These are phyloP conservation scores for Crossaster papposus DNA, from an alignment of 53 echinoderm and acorn worm genomes.

Conservation along the genomic window DNA sequence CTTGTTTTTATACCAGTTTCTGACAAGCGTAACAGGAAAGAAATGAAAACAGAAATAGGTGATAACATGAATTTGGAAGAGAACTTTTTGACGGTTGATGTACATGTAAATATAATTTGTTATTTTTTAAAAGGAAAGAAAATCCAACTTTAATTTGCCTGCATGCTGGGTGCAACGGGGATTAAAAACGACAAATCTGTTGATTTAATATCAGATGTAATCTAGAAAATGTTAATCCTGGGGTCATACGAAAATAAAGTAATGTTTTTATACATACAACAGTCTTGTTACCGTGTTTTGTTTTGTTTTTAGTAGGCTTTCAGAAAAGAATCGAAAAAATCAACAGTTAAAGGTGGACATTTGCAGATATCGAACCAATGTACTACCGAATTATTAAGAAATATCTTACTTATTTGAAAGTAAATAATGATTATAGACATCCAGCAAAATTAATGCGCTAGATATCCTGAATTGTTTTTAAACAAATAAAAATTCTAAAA, in stretches of 20 bases:
- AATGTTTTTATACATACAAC: constrained; percentile 45
- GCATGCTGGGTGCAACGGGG: constrained; percentile 40
- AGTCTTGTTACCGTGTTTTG: background rate
- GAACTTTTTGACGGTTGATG: background rate
- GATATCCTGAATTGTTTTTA: too few species aligned
- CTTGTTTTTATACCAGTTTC: background rate
- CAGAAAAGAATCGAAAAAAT: background rate
- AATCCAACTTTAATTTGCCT: background rate
- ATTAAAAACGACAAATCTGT: background rate
- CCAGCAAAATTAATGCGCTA: too few species aligned
- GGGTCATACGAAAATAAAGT: constrained; percentile 36
- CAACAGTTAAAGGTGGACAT: too few species aligned
- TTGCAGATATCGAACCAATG: too few species aligned
- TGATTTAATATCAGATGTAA: constrained; percentile 17
- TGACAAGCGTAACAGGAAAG: background rate
- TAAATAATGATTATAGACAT: too few species aligned
- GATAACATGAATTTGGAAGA: background rate
- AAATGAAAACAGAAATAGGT: background rate
- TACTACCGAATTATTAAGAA: too few species aligned
- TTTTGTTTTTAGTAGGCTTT: background rate
- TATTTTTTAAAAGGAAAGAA: constrained; percentile 24
- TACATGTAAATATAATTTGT: constrained; percentile 24
- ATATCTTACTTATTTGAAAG: too few species aligned
- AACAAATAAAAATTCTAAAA: too few species aligned
- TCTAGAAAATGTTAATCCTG: constrained; percentile 36